A percentile compares a stretch with the other conserved stretches of the same genome.
Evolutionary conservation across 1,140 invertebrate genomes (phyloP).

Genomic region (Listronotus bonariensis): DNA sequence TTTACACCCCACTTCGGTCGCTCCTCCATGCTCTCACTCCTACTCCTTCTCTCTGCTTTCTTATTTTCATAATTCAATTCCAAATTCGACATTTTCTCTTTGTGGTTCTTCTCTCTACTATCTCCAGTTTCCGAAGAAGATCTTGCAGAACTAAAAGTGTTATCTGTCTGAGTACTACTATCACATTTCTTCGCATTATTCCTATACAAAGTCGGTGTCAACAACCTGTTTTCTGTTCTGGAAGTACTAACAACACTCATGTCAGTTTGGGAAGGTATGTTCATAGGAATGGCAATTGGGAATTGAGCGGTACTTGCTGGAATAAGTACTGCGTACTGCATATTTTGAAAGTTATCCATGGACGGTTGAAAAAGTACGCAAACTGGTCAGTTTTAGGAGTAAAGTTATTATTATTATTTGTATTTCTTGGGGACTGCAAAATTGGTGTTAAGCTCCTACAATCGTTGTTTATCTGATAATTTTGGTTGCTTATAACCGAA

Average conservation of each 20-base stretch:
- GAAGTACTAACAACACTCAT: slow-evolving; percentile 26
- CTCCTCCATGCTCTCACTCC: slow-evolving; percentile 62
- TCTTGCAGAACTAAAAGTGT: slow-evolving; percentile 19
- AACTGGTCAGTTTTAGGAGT: slow-evolving; percentile 29
- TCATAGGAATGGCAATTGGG: slow-evolving; percentile 42
- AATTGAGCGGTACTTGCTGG: slow-evolving; percentile 48
- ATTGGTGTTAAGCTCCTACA: slow-evolving; percentile 14
- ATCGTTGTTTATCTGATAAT: background rate
- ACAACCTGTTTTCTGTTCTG: slow-evolving; percentile 58
- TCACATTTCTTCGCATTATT: slow-evolving; percentile 60
- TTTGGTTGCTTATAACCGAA: slow-evolving; percentile 9
- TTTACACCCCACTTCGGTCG: slow-evolving; percentile 72
- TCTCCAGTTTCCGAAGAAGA: slow-evolving; percentile 10
- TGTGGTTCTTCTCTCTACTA: slow-evolving; percentile 45
- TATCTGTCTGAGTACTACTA: slow-evolving; percentile 72
- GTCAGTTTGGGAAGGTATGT: slow-evolving; percentile 31
- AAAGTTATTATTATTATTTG: slow-evolving; percentile 2
- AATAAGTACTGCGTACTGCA: slow-evolving; percentile 63
- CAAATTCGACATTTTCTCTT: slow-evolving; percentile 50
- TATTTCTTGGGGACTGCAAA: background rate
- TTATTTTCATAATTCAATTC: slow-evolving; percentile 47
- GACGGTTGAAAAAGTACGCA: slow-evolving; percentile 56
- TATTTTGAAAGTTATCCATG: slow-evolving; percentile 48
- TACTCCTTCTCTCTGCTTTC: slow-evolving; percentile 60
- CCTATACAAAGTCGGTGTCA: slow-evolving; percentile 67